Base-by-base conservation (phyloP, 1,140 invertebrate genomes). In the Hormaphis cornu region DNA sequence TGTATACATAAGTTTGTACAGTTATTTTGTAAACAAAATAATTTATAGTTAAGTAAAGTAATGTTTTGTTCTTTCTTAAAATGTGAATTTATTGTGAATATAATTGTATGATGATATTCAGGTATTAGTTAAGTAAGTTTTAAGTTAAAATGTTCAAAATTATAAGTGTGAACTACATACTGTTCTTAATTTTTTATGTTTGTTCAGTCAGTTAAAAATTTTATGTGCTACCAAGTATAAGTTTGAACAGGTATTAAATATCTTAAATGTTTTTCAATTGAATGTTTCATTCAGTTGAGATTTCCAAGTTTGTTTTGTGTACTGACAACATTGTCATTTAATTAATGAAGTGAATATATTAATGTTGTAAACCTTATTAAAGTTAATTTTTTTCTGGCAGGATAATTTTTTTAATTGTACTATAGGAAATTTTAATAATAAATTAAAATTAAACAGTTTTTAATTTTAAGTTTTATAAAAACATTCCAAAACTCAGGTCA, bases 11-110 rank as follows among this genome's bases (percentile, higher is more conserved):
- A 9, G n/a, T 48, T 66, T 66, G 44, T 50, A 66, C 50, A 66
- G 44, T 26, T 66, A 66, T 66, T 33, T 50, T 66, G 6, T 48
- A 66, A n/a, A 35, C 28, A 30, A 66, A 50, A 66, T 50, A 50
- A 35, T 10, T 48, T 33, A 66, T 35, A 30, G 33, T 53, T 40
- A 24, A 50, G 14, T 24, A 58, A n/a, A 16, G 24, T 40, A 14
- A 50, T 52, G 8, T 16, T 18, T 18, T 10, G 14, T 20, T 22
- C 37, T 66, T 66, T 66, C 50, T 35, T 63, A 20, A 28, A 63
- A 16, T 63, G 40, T 63, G 26, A 50, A 66, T 66, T 50, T 48
- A 37, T 66, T 66, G 61, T 66, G 44, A 50, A 63, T 63, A 61
- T 63, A 30, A 16, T 40, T 58, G 20, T 40, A 37, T 40, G n/a